Evolutionary conservation across 2,113 vertebrate species (phyloP), one percentile per base, ranked within the genome.

Genomic region (Hypomesus transpacificus): DNA sequence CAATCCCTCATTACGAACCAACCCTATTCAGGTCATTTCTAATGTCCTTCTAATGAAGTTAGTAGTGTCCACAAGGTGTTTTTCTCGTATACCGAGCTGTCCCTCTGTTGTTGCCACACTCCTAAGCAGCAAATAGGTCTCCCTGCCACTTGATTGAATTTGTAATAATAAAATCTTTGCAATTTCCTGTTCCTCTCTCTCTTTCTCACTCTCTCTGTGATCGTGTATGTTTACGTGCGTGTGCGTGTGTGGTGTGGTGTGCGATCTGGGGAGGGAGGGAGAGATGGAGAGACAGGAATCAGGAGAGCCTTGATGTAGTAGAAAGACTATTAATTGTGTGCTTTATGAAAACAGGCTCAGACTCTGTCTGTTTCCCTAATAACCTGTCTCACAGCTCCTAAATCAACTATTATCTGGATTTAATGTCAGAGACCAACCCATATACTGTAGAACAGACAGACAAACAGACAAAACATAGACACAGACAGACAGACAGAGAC

Each of bases 91-190:
- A 21, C 50, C 39, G 57, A 71, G 39, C 39, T 24, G 71, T 68
- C 69, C 69, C n/a, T 53, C 1, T 60, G 21, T 26, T 50, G 61
- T 61, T 74, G 53, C 80, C 39, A 60, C 67, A 84, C 77, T 62
- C 73, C 76, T 66, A 79, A 53, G 62, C 54, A 22, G 64, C 79
- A 76, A 85, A 87, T 79, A 80, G 74, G 67, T 73, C 72, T 85
- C 62, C 66, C 80, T 78, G 77, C 68, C 66, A 75, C 83, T 87
- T 89, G 86, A 91, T 92, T 91, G 87, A 88, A 91, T 88, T 86
- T 86, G 81, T 86, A 90, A 89, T 92, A 93, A 92, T 91, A 92
- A 88, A 87, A 88, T 89, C 86, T 89, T 89, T 90, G 89, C 84
- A 93, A 92, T 93, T 91, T 93, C 92, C 92, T 91, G 91, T 90